phyloP scores from a whole-genome alignment of 2,797 vertebrate genomes.

The Rhinatrema bivittatum region DNA sequence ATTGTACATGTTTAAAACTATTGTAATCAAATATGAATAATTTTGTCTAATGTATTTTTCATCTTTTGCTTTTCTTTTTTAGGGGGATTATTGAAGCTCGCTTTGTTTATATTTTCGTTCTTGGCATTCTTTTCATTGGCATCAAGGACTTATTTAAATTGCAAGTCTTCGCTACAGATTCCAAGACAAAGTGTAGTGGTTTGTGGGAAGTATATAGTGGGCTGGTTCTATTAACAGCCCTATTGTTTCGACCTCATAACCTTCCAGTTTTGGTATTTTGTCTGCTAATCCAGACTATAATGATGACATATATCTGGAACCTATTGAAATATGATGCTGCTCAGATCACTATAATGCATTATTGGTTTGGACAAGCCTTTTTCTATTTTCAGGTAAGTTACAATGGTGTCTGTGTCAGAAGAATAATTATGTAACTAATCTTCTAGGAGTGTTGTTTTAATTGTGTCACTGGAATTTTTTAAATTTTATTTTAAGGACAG shows the following conservation, averaged over 20 bases:
- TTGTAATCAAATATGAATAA: too few species aligned
- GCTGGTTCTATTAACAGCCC: conserved; percentile 74
- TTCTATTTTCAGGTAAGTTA: conserved; percentile 76
- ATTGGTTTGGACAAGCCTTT: conserved; percentile 95
- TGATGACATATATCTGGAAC: conserved; percentile 83
- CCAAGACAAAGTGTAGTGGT: conserved; percentile 59
- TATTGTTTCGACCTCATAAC: conserved; percentile 85
- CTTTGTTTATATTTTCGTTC: conserved; percentile 86
- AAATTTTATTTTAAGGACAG: too few species aligned
- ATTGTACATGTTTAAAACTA: too few species aligned
- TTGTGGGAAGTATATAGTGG: conserved; percentile 88
- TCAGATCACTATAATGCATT: conserved; percentile 87
- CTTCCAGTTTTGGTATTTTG: conserved; percentile 79
- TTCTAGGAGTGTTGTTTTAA: not conserved
- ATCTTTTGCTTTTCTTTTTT: conserved; percentile 19
- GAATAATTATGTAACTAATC: not conserved
- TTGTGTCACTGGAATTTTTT: not conserved
- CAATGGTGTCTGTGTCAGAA: not conserved
- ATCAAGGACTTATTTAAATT: conserved; percentile 82
- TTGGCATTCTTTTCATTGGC: conserved; percentile 88
- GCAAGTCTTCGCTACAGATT: conserved; percentile 66
- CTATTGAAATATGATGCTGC: conserved; percentile 73
- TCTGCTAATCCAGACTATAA: conserved; percentile 74
- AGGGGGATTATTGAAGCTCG: conserved; percentile 91
- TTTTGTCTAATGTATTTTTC: too few species aligned